Percentiles rank a stretch among this genome's conserved stretches.
Conservation (phyloP, 2,888 invertebrate genomes). For the Microctonus aethiopoides region DNA sequence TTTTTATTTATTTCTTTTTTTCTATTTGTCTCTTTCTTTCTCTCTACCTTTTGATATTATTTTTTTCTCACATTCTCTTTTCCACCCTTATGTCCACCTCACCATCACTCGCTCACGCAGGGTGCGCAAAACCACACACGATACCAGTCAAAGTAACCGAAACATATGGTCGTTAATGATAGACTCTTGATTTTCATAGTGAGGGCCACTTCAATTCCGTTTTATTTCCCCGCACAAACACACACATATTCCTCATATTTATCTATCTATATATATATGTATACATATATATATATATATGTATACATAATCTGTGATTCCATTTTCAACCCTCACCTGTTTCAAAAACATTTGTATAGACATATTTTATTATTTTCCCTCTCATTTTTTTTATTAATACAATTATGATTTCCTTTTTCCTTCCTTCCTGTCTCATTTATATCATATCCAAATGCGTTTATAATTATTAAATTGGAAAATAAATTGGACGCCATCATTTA, state of each 20-base stretch:
- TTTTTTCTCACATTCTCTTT: constrained; percentile 2
- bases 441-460: too few species aligned
- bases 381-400: not conserved
- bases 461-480: too few species aligned
- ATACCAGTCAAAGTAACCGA: constrained; percentile 58
- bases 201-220: constrained; percentile 51
- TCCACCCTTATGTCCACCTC: constrained; percentile 23
- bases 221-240: too few species aligned
- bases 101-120: constrained; percentile 14
- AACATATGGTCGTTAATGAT: constrained; percentile 65
- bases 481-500: too few species aligned
- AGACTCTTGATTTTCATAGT: constrained; percentile 65
- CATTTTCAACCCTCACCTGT: constrained; percentile 41
- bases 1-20: not conserved
- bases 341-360: not conserved
- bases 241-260: too few species aligned
- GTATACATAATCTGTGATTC: constrained; percentile 55
- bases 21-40: not conserved
- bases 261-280: too few species aligned
- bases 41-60: not conserved
- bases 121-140: constrained; percentile 50
- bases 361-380: too few species aligned
- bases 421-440: too few species aligned
- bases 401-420: too few species aligned
- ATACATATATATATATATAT: constrained; percentile 41